Base-by-base conservation (phyloP, 1,140 invertebrate species). In the Drosophila funebris region DNA sequence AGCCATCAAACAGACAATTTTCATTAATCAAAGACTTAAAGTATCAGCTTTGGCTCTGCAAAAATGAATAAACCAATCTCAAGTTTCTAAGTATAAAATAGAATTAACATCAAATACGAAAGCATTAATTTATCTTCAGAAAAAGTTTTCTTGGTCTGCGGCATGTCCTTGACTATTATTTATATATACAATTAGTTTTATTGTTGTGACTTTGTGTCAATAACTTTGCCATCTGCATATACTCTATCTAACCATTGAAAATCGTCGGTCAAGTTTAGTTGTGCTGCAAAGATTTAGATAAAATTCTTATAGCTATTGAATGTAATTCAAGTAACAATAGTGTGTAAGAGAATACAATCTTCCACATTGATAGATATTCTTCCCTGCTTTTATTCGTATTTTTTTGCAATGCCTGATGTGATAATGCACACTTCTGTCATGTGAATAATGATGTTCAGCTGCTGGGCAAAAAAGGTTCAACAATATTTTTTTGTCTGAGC, bases 401-500 rank as follows among this genome's bases (percentile, higher is more conserved):
- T 64, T 57, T 36, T 31, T 44, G 5, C 44, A n/a, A 14, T 41
- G 60, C 33, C 24, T 41, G 52, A 77, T 72, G 63, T 62, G 82
- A 78, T 85, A 85, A 85, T 85, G 73, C 82, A 50, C 57, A 67
- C 64, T 68, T 87, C 54, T 75, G 64, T 69, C 70, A 77, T 71
- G 82, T 87, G 82, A 85, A 78, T 82, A 85, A 85, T 85, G 82
- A 78, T 75, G 74, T 53, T 88, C 66, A 78, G 81, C 84, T 74
- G 78, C 46, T 58, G 44, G 68, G 44, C 50, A 68, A 54, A 73
- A 80, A 69, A 63, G 29, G 63, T 67, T 73, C 52, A 52, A 67
- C 72, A n/a, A n/a, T 62, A 67, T 76, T 62, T 50, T 57, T 58
- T 64, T 11, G n/a, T 39, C 50, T 39, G 36, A 50, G 41, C 56